A percentile compares a stretch with the other conserved stretches of the same genome.
Conservation (phyloP, 2,113 vertebrate genomes). For the Oncorhynchus masou region DNA sequence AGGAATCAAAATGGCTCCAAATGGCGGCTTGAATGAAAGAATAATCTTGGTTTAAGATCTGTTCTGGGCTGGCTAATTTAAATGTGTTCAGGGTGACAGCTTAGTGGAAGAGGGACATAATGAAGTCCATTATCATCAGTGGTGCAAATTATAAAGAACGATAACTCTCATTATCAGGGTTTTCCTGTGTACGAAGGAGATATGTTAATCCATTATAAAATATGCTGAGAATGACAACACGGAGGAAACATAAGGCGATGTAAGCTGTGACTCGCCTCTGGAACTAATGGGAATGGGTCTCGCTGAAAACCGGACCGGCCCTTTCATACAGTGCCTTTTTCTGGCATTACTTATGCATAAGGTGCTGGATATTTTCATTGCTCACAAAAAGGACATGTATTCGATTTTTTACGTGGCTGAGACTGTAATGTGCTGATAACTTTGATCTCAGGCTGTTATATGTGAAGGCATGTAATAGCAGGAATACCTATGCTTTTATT, state of each 20-base stretch:
- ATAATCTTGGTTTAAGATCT: slow-evolving; percentile 68
- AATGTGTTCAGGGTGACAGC: slow-evolving; percentile 75
- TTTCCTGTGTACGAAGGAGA: slow-evolving; percentile 68
- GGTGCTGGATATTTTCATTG: slow-evolving; percentile 45
- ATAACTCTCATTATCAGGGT: slow-evolving; percentile 71
- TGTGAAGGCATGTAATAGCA: slow-evolving; percentile 27
- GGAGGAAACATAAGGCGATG: slow-evolving; percentile 59
- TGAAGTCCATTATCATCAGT: slow-evolving; percentile 76
- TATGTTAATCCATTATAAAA: slow-evolving; percentile 68
- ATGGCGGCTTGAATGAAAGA: slow-evolving; percentile 58
- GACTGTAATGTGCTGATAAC: slow-evolving; percentile 51
- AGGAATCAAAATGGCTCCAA: slow-evolving; percentile 65
- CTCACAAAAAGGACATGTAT: slow-evolving; percentile 27
- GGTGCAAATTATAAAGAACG: slow-evolving; percentile 71
- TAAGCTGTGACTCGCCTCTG: slow-evolving; percentile 35
- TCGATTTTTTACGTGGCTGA: slow-evolving; percentile 36
- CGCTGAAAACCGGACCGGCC: slow-evolving; percentile 32
- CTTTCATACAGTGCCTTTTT: slow-evolving; percentile 45
- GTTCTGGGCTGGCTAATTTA: slow-evolving; percentile 71
- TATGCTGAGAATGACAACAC: slow-evolving; percentile 69
- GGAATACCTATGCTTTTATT: slow-evolving; percentile 46
- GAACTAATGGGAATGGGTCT: slow-evolving; percentile 36
- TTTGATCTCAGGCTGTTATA: slow-evolving; percentile 34
- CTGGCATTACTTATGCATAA: slow-evolving; percentile 53
- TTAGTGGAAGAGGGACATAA: slow-evolving; percentile 71